phyloP scores from a whole-genome alignment of 1,140 invertebrate genomes.

The Ceratosolen solmsi region DNA sequence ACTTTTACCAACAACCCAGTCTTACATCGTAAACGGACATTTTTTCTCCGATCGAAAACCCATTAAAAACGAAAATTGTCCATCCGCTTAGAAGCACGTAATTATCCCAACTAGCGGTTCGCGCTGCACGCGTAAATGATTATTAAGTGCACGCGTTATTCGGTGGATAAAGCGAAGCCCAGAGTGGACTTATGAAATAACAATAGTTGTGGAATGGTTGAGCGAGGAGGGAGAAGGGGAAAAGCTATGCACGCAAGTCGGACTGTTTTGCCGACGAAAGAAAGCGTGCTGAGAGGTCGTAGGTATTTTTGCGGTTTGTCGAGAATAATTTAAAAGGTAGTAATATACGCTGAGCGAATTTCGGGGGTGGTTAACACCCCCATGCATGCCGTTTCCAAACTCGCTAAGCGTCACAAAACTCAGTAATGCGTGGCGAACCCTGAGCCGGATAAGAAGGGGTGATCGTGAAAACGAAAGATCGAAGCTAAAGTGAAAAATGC shows the following conservation, averaged over 20 bases:
- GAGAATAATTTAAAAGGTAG: constrained; percentile 69
- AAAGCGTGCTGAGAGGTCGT: constrained; percentile 52
- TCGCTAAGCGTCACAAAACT: no score
- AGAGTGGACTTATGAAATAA: constrained; percentile 34
- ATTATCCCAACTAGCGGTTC: not conserved
- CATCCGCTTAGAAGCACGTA: not conserved
- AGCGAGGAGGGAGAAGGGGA: constrained; percentile 18
- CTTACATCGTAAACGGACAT: no score
- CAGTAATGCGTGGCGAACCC: not conserved
- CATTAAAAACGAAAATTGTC: constrained; percentile 1
- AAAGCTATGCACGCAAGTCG: constrained; percentile 21
- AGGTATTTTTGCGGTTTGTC: constrained; percentile 70
- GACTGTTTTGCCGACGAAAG: constrained; percentile 35
- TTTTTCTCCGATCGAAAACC: not conserved
- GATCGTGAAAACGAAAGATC: not conserved
- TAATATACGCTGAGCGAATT: constrained; percentile 58
- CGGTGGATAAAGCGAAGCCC: not conserved
- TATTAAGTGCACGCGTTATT: constrained; percentile 14
- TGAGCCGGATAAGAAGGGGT: not conserved
- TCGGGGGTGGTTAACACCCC: not conserved
- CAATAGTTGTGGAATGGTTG: constrained; percentile 38
- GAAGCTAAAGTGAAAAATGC: constrained; percentile 21
- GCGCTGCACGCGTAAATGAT: constrained; percentile 34
- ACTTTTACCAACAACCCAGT: no score
- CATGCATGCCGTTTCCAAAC: not conserved